These are phyloP conservation scores for Eurytoma californica DNA, from an alignment of 2,888 invertebrate species.

Conservation along the genomic window DNA sequence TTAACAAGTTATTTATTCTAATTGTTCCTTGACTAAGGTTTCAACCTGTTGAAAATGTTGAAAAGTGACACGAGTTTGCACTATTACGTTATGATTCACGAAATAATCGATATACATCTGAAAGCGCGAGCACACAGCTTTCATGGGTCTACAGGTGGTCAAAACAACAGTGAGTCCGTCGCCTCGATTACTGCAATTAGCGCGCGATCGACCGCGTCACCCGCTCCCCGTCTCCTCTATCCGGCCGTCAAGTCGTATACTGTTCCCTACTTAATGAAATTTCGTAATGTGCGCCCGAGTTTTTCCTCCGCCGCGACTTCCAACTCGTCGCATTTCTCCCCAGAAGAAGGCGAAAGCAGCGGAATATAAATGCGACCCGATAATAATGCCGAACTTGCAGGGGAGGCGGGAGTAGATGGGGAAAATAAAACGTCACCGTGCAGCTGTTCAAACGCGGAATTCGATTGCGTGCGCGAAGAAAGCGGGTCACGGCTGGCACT, in stretches of 20 bases:
- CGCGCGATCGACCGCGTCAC: background rate
- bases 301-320: too few species aligned
- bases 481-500: background rate
- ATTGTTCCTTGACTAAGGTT: too few species aligned
- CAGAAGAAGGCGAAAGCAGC: too few species aligned
- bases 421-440: too few species aligned
- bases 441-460: too few species aligned
- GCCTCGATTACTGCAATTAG: conserved; percentile 46
- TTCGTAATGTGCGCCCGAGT: background rate
- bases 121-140: background rate
- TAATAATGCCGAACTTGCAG: too few species aligned
- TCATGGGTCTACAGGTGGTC: conserved; percentile 12
- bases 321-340: too few species aligned
- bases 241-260: background rate
- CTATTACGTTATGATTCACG: background rate
- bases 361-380: too few species aligned
- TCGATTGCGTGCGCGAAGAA: too few species aligned
- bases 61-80: background rate
- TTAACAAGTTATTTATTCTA: too few species aligned
- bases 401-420: too few species aligned
- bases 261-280: conserved; percentile 34
- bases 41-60: background rate
- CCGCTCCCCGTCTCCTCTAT: background rate
- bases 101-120: background rate
- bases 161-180: conserved; percentile 25